Evolutionary conservation across 2,797 vertebrate species (phyloP).

Genomic region (Cichlasoma orientale): DNA sequence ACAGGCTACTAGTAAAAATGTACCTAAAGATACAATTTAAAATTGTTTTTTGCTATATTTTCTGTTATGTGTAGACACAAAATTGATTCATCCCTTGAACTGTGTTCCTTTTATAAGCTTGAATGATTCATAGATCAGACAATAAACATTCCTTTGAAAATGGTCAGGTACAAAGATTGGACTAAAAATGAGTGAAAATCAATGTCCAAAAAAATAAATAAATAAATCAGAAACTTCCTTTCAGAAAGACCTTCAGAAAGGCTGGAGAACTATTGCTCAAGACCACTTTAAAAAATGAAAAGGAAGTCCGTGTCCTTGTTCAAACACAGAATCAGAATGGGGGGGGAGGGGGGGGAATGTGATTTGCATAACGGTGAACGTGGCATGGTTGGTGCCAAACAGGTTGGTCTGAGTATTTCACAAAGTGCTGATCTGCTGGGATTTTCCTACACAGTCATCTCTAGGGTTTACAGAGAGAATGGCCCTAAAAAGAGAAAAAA

Average conservation of each 20-base stretch:
- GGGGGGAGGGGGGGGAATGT: neutral
- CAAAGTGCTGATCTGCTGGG: neutral
- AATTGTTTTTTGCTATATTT: no score
- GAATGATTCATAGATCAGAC: neutral
- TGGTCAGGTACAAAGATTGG: neutral
- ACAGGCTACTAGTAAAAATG: no score
- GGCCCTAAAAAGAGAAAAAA: neutral
- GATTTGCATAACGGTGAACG: neutral
- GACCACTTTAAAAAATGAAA: neutral
- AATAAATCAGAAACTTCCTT: neutral
- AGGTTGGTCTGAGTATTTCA: neutral
- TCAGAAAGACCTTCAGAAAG: neutral
- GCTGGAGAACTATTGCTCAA: neutral
- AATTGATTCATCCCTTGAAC: neutral
- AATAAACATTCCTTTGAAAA: neutral
- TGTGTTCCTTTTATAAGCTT: neutral
- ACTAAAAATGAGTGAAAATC: neutral
- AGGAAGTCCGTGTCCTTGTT: no score
- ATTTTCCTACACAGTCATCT: neutral
- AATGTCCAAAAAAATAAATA: neutral
- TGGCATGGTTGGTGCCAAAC: neutral
- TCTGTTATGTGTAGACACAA: neutral
- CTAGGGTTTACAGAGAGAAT: neutral
- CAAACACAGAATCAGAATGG: neutral
- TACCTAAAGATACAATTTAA: no score